A percentile compares a stretch with the other conserved stretches of the same genome.
Conservation (phyloP, 2,888 invertebrate species). For the Pharmacophagus antenor region DNA sequence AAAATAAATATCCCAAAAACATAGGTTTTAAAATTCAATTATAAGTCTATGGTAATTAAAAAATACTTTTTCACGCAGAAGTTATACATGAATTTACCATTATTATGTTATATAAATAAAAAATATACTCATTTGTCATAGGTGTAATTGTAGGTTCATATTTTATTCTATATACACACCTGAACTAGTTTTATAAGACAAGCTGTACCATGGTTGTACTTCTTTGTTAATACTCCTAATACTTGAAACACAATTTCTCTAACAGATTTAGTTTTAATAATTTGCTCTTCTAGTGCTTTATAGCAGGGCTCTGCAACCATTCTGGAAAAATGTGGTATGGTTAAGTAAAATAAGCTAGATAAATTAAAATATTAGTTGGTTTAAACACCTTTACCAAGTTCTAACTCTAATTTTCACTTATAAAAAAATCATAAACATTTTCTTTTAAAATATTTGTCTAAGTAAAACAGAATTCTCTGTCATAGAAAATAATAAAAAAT, state of each 20-base stretch:
- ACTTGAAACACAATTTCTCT: constrained; percentile 88
- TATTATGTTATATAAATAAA: too few species aligned
- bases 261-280: constrained; percentile 82
- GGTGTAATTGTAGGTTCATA: background rate
- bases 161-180: constrained; percentile 47
- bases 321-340: constrained; percentile 61
- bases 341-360: background rate
- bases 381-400: too few species aligned
- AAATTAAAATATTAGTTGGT: background rate
- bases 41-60: too few species aligned
- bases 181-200: constrained; percentile 87
- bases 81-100: too few species aligned
- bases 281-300: constrained; percentile 83
- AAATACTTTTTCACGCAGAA: too few species aligned
- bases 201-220: constrained; percentile 90
- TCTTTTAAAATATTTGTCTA: too few species aligned
- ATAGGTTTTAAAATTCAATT: too few species aligned
- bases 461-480: too few species aligned
- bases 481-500: too few species aligned
- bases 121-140: too few species aligned
- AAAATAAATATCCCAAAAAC: constrained; percentile 45
- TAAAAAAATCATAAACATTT: too few species aligned
- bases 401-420: too few species aligned
- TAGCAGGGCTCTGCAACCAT: constrained; percentile 88
- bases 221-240: constrained; percentile 89